A percentile compares a stretch with the other conserved stretches of the same genome.
Evolutionary conservation across 2,113 vertebrate genomes (phyloP).

Genomic region (Varanus salvator): DNA sequence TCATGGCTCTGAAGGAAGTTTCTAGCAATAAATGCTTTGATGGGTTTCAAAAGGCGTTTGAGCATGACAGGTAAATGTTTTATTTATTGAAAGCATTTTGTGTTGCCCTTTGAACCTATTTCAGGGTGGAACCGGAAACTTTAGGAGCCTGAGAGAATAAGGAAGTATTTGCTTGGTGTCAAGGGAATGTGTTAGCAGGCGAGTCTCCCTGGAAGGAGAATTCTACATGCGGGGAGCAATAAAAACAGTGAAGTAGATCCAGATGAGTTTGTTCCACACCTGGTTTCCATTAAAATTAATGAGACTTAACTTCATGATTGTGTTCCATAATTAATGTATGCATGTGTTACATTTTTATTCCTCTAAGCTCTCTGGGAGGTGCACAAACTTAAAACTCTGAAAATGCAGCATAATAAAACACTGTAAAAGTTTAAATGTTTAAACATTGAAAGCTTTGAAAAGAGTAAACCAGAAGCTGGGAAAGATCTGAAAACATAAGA

Average conservation of each 20-base stretch:
- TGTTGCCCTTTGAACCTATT: neutral
- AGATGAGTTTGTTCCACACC: neutral
- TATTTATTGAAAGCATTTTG: slow-evolving; percentile 3
- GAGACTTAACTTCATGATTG: neutral
- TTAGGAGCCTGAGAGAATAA: neutral
- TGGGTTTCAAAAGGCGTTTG: slow-evolving; percentile 96
- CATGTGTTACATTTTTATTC: neutral
- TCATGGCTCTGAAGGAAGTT: slow-evolving; percentile 90
- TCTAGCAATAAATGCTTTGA: slow-evolving; percentile 92
- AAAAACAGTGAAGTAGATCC: too few species aligned
- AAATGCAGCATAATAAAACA: too few species aligned
- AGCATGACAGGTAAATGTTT: slow-evolving; percentile 90
- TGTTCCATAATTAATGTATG: neutral
- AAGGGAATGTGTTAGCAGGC: neutral
- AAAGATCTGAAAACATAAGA: too few species aligned
- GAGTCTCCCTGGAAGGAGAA: neutral
- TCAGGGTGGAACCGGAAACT: neutral
- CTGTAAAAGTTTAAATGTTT: neutral
- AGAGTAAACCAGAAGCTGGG: too few species aligned
- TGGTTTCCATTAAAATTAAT: neutral
- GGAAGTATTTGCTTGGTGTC: neutral
- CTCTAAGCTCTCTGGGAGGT: too few species aligned
- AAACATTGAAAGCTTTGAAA: too few species aligned
- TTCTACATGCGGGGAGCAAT: neutral
- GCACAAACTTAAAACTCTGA: too few species aligned